Evolutionary conservation across 2,113 vertebrate species (phyloP), one percentile per base, ranked within the genome.

Genomic region (Numenius arquata): DNA sequence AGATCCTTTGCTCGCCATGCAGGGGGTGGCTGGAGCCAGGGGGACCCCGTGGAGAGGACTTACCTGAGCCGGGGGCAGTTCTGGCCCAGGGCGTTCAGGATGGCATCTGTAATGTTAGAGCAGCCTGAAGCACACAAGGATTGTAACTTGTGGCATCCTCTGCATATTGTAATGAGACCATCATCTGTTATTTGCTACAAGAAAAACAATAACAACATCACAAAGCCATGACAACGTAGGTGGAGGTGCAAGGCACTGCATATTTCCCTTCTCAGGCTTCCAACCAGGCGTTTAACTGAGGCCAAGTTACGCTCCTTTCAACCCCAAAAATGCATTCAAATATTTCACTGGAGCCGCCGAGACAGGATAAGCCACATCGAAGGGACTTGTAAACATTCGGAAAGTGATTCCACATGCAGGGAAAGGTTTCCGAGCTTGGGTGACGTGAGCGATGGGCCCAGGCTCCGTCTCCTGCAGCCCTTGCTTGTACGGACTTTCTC

Each of bases 171-270:
- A 97, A 99, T 99, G 95, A 99, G 99, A 76, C 99, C 99, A 29
- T 99, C 99, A 40, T 99, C 99, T 96, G 99, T 99, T 98, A 99
- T 99, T 98, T 99, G 99, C 99, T 99, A 98, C 97, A 98, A 82
- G 85, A 95, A 77, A 61, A 92, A 78, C 16, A 72, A 65, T 2
- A 17, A 40, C 52, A 34, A 21, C 38, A 89, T 92, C 90, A 94
- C 48, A 55, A 55, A 79, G 89, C 63, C 82, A 55, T 79, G 67
- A 50, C 52, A 13, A 41, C 8, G 61, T 1, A 91, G 77, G 72
- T n/a, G 17, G 32, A 59, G 61, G 61, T 41, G 67, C 66, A 43
- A 73, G 55, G 65, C 19, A 1, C 66, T 18, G 91, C 41, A 0
- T 2, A 8, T 30, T 23, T 19, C 4, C 43, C 50, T n/a, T 5